A percentile compares a stretch with the other conserved stretches of the same genome.
Evolutionary conservation across 2,113 vertebrate genomes (phyloP).

Genomic region (Delphinapterus leucas): DNA sequence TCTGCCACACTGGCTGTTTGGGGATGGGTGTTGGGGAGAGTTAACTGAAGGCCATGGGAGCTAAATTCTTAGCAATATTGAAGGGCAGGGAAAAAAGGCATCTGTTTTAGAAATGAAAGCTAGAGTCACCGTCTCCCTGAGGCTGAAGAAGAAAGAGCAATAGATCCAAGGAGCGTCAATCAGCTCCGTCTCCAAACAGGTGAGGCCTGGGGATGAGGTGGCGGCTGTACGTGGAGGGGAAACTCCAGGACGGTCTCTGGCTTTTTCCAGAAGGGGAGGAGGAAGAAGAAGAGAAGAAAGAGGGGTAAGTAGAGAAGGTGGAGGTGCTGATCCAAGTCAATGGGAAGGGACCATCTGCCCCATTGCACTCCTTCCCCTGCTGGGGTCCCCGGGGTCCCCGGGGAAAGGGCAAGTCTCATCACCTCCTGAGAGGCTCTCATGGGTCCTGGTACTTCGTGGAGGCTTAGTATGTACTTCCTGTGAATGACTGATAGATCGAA

Average conservation of each 20-base stretch:
- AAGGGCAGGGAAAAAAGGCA: not conserved
- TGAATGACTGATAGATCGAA: not conserved
- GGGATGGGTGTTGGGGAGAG: not conserved
- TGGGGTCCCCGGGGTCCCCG: not conserved
- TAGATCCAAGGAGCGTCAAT: too few species aligned
- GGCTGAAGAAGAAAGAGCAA: not conserved
- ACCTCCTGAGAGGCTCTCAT: fast-evolving
- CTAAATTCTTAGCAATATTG: not conserved
- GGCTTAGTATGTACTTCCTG: not conserved
- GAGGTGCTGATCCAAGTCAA: not conserved
- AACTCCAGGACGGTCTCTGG: not conserved
- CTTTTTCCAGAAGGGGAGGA: not conserved
- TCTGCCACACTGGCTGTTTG: fast-evolving
- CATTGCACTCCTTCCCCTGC: not conserved
- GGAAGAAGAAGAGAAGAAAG: not conserved
- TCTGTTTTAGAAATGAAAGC: not conserved
- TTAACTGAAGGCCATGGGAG: not conserved
- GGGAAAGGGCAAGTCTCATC: not conserved
- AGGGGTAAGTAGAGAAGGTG: not conserved
- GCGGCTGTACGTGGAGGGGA: fast-evolving
- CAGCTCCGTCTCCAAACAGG: not conserved
- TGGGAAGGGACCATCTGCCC: not conserved
- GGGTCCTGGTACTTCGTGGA: not conserved
- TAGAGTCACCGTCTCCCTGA: not conserved
- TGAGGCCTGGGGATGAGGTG: not conserved